Base-by-base conservation (phyloP, 2,888 invertebrate genomes). In the Sesia bembeciformis region DNA sequence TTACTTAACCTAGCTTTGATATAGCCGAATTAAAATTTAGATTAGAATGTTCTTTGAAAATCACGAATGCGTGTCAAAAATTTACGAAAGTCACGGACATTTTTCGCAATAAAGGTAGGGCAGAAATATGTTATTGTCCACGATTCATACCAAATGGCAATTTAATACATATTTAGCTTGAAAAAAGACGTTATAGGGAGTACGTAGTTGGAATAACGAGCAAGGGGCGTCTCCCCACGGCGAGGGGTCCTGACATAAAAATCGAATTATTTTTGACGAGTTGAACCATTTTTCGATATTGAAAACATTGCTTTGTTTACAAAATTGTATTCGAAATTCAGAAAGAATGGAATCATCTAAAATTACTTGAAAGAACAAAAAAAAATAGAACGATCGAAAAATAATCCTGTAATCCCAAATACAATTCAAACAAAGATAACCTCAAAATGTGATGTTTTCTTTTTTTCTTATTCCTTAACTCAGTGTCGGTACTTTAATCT, bases 181-280 rank as follows among this genome's bases (percentile, higher is more conserved):
- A 72, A 56, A 74, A 77, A 78, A 76, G 73, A 76, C 68, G 73
- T 73, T 67, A 73, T 68, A 67, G 59, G 64, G 65, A 67, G 70
- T 66, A 75, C 76, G 76, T 75, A 77, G 65, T 70, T 66, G 66
- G 71, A 76, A 81, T 82, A 82, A 83, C 76, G 81, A 84, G 76
- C 64, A 68, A 74, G 79, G 78, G 67, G 64, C 62, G 54, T 64
- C 58, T 65, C 72, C 68, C 76, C 72, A 70, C 64, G 65, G 60
- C 61, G 60, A 63, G 63, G 63, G 64, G 71, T 79, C 78, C 76
- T 76, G 68, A 69, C 68, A 71, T 67, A 73, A 78, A 75, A 78
- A 76, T 73, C 67, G 72, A 75, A 81, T 80, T 79, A 81, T 78
- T 74, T 77, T 72, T 69, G 72, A 74, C 74, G 68, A 70, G 70